A percentile compares a stretch with the other conserved stretches of the same genome.
phyloP scores from a whole-genome alignment of 1,140 invertebrate species.

The Pogonomyrmex barbatus region DNA sequence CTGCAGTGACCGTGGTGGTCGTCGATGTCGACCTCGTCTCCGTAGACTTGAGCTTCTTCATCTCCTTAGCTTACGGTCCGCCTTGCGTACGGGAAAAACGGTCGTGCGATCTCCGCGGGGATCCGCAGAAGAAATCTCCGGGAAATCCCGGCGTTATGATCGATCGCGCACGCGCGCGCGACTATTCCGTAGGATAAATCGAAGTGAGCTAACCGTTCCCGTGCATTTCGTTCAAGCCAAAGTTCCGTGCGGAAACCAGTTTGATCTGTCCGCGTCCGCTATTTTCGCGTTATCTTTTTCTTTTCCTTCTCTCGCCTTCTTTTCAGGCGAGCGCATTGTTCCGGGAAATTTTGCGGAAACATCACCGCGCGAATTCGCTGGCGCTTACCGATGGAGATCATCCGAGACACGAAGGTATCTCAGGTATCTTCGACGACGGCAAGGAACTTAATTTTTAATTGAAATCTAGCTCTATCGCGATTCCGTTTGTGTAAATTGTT shows the following conservation, averaged over 20 bases:
- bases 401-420: neutral
- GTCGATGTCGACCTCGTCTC: constrained; percentile 81
- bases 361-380: neutral
- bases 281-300: neutral
- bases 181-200: constrained; percentile 36
- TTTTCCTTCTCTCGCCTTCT: neutral
- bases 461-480: neutral
- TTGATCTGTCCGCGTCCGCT: constrained; percentile 29
- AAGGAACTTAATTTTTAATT: constrained; percentile 16
- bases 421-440: too few species aligned
- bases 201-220: constrained; percentile 9
- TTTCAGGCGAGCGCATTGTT: neutral
- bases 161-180: constrained; percentile 8
- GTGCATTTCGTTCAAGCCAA: constrained; percentile 28
- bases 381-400: neutral
- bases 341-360: constrained; percentile 3
- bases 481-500: neutral
- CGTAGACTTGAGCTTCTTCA: constrained; percentile 80
- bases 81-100: neutral
- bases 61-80: constrained; percentile 63
- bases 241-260: constrained; percentile 15
- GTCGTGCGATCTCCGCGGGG: neutral
- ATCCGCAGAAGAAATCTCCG: neutral
- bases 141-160: constrained; percentile 12
- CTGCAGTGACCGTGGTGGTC: constrained; percentile 88